Conservation (phyloP, 2,113 vertebrate species). For the Oncorhynchus gorbuscha region DNA sequence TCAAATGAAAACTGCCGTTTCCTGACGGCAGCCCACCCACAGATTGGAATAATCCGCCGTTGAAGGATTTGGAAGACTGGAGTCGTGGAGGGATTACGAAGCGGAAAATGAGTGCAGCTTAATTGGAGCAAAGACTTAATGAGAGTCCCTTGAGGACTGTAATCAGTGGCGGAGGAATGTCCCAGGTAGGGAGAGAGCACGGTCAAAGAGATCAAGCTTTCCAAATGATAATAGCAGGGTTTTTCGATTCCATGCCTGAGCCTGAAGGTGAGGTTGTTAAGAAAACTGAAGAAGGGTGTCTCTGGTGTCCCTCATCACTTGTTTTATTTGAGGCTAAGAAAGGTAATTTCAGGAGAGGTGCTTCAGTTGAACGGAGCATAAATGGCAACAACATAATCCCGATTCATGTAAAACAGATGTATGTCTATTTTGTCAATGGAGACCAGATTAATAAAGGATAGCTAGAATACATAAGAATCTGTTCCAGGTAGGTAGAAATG, state of each 20-base stretch:
- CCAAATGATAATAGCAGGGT: constrained; percentile 37
- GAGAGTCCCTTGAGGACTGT: constrained; percentile 61
- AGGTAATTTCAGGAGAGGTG: no score
- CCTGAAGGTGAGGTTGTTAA: not conserved
- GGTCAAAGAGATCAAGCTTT: constrained; percentile 51
- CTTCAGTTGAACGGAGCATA: no score
- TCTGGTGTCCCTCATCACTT: no score
- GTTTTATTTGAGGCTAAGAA: no score
- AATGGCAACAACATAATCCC: no score
- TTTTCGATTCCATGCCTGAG: constrained; percentile 1
- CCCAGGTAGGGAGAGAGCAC: constrained; percentile 62
- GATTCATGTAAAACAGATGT: no score
- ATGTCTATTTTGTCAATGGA: no score
- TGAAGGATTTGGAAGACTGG: constrained; percentile 57
- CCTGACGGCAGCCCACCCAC: constrained; percentile 50
- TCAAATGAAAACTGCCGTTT: constrained; percentile 31
- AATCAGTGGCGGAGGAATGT: constrained; percentile 62
- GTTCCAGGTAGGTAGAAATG: no score
- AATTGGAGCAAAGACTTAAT: constrained; percentile 73
- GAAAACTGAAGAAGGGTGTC: no score
- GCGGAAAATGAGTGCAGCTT: constrained; percentile 56
- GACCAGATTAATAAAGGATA: no score
- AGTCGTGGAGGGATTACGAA: constrained; percentile 51
- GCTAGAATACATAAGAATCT: no score
- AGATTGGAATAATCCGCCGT: constrained; percentile 63